Base-by-base conservation (phyloP, 2,113 vertebrate species). In the Oophaga pumilio region DNA sequence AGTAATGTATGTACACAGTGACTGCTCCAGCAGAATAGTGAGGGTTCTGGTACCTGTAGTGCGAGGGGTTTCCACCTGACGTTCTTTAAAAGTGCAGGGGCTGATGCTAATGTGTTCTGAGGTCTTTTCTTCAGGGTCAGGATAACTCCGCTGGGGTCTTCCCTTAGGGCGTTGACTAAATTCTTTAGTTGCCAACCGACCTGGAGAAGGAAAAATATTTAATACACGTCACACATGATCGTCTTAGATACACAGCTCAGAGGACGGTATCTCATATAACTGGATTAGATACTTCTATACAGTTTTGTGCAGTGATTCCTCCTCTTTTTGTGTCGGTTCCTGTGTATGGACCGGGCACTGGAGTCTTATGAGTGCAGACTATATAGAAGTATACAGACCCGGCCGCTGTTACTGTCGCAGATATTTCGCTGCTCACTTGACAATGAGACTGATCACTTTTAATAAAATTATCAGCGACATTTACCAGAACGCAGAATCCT, bases 171-270 rank as follows among this genome's bases (percentile, higher is more conserved):
- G 76, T 96, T 97, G 66, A 97, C 96, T 26, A 97, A 91, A 92
- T 97, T 97, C 94, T 97, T 97, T 93, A 98, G 91, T 92, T 97
- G 96, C 97, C 96, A 97, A 90, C 97, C 96, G 91, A 97, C 96
- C 96, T 97, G 33, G 2, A 52, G 33, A 22, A 22, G 4, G 9
- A 26, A 33, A 26, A 53, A 53, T 49, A 68, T 85, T 76, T 89
- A 89, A 73, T 77, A 18, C 43, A 52, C 17, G 43, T 73, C 26
- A 8, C 12, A 69, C 13, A 33, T 69, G 12, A 33, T 69, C 13
- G 68, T 24, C 26, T 69, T 28, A 13, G 24, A 69, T 69, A 17
- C 68, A 68, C 24, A 15, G 24, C 20, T 64, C 62, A 64, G 20
- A 7, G n/a, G 20, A 64, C 17, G 26, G 13, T 14, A 71, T 71